Evolutionary conservation across 1,140 invertebrate genomes (phyloP), one percentile per base, ranked within the genome.

Genomic region (Trichonephila clavipes): DNA sequence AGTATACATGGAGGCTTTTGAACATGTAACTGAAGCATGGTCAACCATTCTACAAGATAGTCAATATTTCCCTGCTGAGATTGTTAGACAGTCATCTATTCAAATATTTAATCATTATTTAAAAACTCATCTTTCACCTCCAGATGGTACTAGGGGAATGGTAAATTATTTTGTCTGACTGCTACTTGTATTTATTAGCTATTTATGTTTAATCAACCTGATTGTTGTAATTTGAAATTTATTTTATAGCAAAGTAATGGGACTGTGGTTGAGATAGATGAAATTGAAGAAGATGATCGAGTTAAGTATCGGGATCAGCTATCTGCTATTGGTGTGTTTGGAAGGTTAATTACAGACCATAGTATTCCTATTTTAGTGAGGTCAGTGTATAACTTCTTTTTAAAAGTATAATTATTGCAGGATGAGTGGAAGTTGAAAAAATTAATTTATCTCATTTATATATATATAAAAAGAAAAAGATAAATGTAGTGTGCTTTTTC

Each of bases 11-110:
- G 98, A 98, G 95, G 97, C 98, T 1, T 97, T 98, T 95, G 98
- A 98, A 94, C 97, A 97, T 94, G 97, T 98, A 95, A 96, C 98
- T n/a, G 97, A 97, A 95, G 97, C 97, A 0, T 99, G 98, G 98
- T 96, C 97, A 77, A 96, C 96, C 59, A 96, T 98, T 94, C 95
- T 97, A 14, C 96, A 96, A 94, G 97, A 97, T 59, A 95, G 94
- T 21, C 95, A 96, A 3, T 95, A 96, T 95, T 97, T 97, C 62
- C 97, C 97, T 24, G 95, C 95, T 7, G 96, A 97, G 14, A 94
- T 96, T 96, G 94, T 94, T 86, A 96, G 96, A 89, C 96, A 96
- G 94, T 95, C 94, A 61, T 95, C 96, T 10, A 95, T 95, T 21
- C 95, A 96, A 94, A 95, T 98, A 94, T 98, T 99, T 95, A 97